A percentile compares a stretch with the other conserved stretches of the same genome.
These are phyloP conservation scores for Rhagonycha fulva DNA, from an alignment of 2,888 invertebrate genomes.

Conservation along the genomic window DNA sequence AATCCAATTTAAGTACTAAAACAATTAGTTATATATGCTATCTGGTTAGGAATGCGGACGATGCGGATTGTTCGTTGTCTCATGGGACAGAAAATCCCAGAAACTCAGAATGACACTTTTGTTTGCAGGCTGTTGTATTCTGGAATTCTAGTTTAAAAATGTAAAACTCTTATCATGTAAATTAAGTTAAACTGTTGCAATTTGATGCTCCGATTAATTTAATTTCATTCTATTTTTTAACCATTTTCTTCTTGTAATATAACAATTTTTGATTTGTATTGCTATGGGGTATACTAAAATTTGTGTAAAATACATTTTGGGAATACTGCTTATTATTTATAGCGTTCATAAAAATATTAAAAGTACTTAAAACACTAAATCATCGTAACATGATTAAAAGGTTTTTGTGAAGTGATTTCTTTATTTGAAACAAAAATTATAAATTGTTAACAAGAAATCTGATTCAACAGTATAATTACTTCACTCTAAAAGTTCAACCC, in stretches of 20 bases:
- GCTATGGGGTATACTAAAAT: background rate
- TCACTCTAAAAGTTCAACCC: too few species aligned
- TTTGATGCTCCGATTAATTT: background rate
- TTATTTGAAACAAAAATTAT: background rate
- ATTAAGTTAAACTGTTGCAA: background rate
- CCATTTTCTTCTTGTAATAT: background rate
- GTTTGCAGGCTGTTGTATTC: background rate
- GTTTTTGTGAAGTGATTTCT: background rate
- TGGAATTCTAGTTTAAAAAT: background rate
- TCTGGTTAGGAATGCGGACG: conserved; percentile 34
- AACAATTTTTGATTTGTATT: background rate
- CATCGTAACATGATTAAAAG: background rate
- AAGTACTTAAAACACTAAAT: background rate
- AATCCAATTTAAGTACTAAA: conserved; percentile 28
- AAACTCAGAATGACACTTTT: conserved; percentile 33
- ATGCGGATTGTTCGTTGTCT: conserved; percentile 27
- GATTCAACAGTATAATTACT: too few species aligned
- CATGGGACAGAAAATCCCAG: conserved; percentile 32
- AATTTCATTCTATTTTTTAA: background rate
- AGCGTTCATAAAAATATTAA: background rate
- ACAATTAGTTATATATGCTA: conserved; percentile 33
- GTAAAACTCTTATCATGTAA: background rate
- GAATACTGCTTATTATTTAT: background rate
- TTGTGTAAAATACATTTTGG: background rate
- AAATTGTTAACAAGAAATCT: too few species aligned